phyloP scores from a whole-genome alignment of 35 echinoderm and acorn worm species.

The Stichopus chloronotus region DNA sequence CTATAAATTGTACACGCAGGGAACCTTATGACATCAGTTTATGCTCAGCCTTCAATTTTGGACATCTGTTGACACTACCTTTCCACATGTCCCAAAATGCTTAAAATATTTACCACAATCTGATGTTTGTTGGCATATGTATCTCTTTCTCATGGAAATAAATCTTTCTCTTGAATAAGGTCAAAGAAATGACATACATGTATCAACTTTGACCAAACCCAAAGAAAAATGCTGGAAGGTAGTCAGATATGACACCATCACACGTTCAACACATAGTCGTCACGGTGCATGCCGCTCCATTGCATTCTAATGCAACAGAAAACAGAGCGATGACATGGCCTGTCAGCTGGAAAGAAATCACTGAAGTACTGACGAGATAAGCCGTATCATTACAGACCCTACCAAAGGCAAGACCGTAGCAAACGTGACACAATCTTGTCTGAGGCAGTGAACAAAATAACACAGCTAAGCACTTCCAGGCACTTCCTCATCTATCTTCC shows the following conservation, averaged over 20 bases:
- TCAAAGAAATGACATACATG: constrained; percentile 38
- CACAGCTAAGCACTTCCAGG: constrained; percentile 1
- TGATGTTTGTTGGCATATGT: too few relatives aligned
- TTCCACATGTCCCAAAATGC: too few relatives aligned
- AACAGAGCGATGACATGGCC: background rate
- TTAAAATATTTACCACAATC: too few relatives aligned
- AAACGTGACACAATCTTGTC: constrained; percentile 44
- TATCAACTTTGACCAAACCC: constrained; percentile 45
- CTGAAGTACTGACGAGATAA: constrained; percentile 2
- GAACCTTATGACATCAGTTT: too few relatives aligned
- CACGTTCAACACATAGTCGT: background rate
- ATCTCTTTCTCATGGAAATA: background rate
- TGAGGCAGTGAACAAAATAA: constrained; percentile 49
- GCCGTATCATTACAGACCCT: constrained; percentile 51
- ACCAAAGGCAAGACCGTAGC: constrained; percentile 39
- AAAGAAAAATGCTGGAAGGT: background rate
- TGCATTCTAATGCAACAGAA: background rate
- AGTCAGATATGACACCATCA: background rate
- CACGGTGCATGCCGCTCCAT: background rate
- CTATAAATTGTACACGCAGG: too few relatives aligned
- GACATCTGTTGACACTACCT: too few relatives aligned
- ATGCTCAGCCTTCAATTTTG: too few relatives aligned
- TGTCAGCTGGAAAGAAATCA: background rate
- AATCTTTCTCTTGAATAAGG: constrained; percentile 15
- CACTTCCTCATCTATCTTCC: background rate